Evolutionary conservation across 2,888 invertebrate genomes (phyloP), one percentile per base, ranked within the genome.

Genomic region (Tachina fera): DNA sequence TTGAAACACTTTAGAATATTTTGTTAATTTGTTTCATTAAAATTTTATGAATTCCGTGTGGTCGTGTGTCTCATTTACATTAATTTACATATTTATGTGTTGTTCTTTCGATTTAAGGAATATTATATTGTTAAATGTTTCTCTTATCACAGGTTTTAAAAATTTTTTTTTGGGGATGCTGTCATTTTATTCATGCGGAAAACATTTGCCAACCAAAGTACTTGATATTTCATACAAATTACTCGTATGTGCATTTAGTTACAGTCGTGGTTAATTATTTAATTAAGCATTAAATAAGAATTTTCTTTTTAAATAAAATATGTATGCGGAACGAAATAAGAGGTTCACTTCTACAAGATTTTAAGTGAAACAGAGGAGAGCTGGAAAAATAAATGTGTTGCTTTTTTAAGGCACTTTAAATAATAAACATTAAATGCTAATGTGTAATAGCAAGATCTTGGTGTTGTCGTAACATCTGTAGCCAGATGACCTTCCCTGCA

Each of bases 201-300:
- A 22, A n/a, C n/a, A 61, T 39, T 43, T 78, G 51, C 19, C 39
- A 45, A 22, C 9, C 31, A 16, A 72, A 67, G n/a, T 63, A 82
- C 82, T 86, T 86, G 70, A 86, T 67, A 71, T 61, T 75, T 86
- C n/a, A 75, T 79, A 70, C 75, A 58, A 70, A 79, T 86, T 65
- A 86, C n/a, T n/a, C n/a, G n/a, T n/a, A n/a, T 60, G 56, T 6
- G 19, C 76, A 77, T 53, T 82, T 82, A 80, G n/a, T 63, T n/a
- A 14, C 53, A 14, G 11, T 13, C 10, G 14, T 81, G 67, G 80
- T 68, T 68, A 75, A 75, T 75, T 60, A 53, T 68, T 75, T 68
- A 81, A 81, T 75, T 68, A 68, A 53, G 45, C 75, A 53, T 75
- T 31, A 51, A 60, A 81, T 41, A 22, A 41, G 9, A 11, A 41